Conservation (phyloP, 2,797 vertebrate genomes). For the Hypotaenidia philippensis region DNA sequence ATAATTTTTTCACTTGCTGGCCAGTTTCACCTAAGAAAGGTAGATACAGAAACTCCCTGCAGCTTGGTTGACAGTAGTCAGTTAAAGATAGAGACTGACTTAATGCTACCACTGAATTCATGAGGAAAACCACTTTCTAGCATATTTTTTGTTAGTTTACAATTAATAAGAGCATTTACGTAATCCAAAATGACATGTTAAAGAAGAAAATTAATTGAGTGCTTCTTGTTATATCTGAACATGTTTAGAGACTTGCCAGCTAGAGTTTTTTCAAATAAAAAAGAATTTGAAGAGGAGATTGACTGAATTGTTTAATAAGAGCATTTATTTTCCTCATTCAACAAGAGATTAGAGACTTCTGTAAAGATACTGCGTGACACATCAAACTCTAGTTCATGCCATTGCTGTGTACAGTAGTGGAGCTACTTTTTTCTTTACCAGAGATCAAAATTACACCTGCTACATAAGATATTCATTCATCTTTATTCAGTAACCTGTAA, state of each 20-base stretch:
- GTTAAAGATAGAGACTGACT: not conserved
- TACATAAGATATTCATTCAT: constrained; percentile 60
- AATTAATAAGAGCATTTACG: not conserved
- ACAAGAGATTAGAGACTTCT: constrained; percentile 19
- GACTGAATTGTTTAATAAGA: constrained; percentile 17
- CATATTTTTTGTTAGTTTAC: not conserved
- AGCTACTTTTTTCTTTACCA: not conserved
- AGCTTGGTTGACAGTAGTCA: not conserved
- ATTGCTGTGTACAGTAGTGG: not conserved
- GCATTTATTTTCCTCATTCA: not conserved
- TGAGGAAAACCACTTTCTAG: not conserved
- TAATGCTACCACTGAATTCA: not conserved
- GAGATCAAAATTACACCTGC: constrained; percentile 43
- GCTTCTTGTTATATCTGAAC: not conserved
- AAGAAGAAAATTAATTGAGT: not conserved
- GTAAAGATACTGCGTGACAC: not conserved
- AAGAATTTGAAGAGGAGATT: not conserved
- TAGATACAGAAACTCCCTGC: not conserved
- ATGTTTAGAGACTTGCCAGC: not conserved
- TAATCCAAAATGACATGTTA: not conserved
- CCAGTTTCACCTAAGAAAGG: not conserved
- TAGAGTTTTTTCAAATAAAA: not conserved
- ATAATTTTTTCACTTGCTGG: not conserved
- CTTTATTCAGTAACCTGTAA: constrained; percentile 63
- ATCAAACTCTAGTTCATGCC: not conserved